phyloP scores from a whole-genome alignment of 1,140 invertebrate genomes.

The Zeugodacus cucurbitae region DNA sequence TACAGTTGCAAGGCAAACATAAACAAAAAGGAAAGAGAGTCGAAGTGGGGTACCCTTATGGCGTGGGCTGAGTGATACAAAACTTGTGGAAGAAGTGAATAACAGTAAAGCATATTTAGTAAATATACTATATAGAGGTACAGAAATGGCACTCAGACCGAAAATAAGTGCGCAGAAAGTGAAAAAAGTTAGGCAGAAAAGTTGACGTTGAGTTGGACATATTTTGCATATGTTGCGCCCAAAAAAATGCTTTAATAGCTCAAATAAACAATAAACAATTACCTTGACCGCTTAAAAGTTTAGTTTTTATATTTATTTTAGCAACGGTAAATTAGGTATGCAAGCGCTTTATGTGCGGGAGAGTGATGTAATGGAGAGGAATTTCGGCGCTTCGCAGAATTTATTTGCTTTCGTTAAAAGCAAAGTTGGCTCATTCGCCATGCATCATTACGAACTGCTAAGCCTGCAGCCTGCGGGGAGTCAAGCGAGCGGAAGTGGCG shows the following conservation, averaged over 20 bases:
- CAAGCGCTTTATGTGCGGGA: background rate
- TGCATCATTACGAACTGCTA: background rate
- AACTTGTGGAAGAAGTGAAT: background rate
- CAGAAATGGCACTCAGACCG: background rate
- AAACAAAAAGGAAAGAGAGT: background rate
- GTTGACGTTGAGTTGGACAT: background rate
- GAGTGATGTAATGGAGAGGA: background rate
- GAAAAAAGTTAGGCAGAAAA: background rate
- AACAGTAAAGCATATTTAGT: background rate
- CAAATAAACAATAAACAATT: slow-evolving; percentile 1
- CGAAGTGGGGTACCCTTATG: background rate
- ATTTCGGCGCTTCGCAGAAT: background rate
- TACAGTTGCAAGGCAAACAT: background rate
- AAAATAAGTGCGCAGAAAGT: background rate
- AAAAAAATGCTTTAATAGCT: background rate
- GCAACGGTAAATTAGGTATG: background rate
- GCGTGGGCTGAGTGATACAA: background rate
- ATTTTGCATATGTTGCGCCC: background rate
- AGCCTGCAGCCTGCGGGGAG: background rate
- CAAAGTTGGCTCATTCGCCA: background rate
- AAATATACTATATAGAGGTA: background rate
- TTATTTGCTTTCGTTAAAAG: slow-evolving; percentile 10
- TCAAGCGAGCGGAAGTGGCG: background rate
- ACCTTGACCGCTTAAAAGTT: background rate
- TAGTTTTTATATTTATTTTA: background rate